These are phyloP conservation scores for Crocidura indochinensis DNA, from an alignment of 2,797 vertebrate species.

Conservation along the genomic window DNA sequence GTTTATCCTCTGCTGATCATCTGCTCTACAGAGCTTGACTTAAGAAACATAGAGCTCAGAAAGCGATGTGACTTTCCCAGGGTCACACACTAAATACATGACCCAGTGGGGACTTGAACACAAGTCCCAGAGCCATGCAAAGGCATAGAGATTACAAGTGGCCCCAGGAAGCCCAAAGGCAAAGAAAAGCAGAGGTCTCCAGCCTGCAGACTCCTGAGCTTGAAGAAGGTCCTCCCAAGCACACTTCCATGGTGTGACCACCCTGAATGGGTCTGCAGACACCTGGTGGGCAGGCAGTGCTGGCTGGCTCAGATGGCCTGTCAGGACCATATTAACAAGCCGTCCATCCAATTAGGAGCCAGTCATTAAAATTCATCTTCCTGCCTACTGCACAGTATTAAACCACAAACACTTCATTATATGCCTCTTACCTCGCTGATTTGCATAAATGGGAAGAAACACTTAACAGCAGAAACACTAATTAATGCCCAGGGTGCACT, in stretches of 20 bases:
- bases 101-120: background rate
- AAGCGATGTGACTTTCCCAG: background rate
- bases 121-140: background rate
- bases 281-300: constrained; percentile 60
- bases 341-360: constrained; percentile 90
- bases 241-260: too few relatives aligned
- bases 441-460: constrained; percentile 90
- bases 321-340: constrained; percentile 88
- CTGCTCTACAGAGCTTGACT: background rate
- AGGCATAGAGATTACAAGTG: background rate
- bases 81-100: background rate
- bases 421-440: constrained; percentile 89
- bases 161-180: background rate
- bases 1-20: background rate
- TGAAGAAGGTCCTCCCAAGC: too few relatives aligned
- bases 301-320: constrained; percentile 73
- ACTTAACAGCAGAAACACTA: constrained; percentile 78
- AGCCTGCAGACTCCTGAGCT: background rate
- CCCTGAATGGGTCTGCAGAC: background rate
- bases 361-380: constrained; percentile 92
- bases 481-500: constrained; percentile 78
- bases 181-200: background rate
- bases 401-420: constrained; percentile 91
- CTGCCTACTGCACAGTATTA: constrained; percentile 83
- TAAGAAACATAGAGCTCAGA: background rate